phyloP scores from a whole-genome alignment of 2,797 vertebrate species.

The Falco peregrinus region DNA sequence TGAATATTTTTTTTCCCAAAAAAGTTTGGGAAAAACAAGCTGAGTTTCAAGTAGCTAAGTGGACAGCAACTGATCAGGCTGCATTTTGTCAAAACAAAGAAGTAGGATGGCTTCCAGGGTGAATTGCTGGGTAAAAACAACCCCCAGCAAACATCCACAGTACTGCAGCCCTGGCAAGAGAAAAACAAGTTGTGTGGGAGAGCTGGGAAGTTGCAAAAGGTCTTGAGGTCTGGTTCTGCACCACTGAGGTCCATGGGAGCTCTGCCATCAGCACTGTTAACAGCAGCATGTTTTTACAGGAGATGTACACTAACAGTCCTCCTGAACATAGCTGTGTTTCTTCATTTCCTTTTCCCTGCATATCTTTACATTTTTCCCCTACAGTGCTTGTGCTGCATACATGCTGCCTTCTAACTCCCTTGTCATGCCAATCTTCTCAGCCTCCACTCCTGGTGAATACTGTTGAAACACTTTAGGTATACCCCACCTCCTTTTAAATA shows the following conservation, averaged over 20 bases:
- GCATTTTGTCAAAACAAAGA: slow-evolving; percentile 24
- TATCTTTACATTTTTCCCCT: not conserved
- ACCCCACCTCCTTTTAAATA: not conserved
- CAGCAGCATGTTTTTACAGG: not conserved
- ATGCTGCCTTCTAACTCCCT: not conserved
- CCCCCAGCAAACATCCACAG: not conserved
- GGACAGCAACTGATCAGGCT: not conserved
- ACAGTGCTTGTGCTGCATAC: not conserved
- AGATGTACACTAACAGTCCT: not conserved
- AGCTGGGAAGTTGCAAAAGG: not conserved
- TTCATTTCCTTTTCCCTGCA: not conserved
- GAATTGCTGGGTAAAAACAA: slow-evolving; percentile 7
- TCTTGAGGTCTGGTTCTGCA: not conserved
- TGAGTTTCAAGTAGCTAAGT: not conserved
- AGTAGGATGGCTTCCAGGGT: slow-evolving; percentile 35
- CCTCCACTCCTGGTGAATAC: not conserved
- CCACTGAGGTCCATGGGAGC: not conserved
- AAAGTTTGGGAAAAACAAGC: slow-evolving; percentile 8
- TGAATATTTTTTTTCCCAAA: not conserved
- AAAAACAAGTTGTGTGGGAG: not conserved
- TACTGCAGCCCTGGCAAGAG: not conserved
- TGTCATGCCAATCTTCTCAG: not conserved
- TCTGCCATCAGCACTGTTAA: not conserved
- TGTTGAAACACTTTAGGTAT: not conserved
- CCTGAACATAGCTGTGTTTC: not conserved